A percentile compares a stretch with the other conserved stretches of the same genome.
These are phyloP conservation scores for Smutsia gigantea DNA, from an alignment of 2,797 vertebrate species.

Conservation along the genomic window DNA sequence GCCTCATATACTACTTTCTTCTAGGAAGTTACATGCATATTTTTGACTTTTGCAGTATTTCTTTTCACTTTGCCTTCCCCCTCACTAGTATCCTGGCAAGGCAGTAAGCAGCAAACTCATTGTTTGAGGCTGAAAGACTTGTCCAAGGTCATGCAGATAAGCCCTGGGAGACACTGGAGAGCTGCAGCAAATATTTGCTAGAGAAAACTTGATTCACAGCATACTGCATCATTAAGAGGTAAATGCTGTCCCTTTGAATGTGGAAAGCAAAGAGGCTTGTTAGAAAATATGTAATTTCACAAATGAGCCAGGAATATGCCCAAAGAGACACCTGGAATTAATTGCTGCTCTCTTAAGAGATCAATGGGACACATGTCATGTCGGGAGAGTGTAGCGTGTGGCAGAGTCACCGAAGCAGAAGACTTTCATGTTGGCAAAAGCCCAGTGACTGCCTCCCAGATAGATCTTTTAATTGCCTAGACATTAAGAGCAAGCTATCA, in stretches of 20 bases:
- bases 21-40: not conserved
- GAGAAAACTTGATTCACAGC: not conserved
- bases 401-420: not conserved
- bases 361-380: not conserved
- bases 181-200: not conserved
- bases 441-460: not conserved
- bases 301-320: conserved; percentile 23
- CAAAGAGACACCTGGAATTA: conserved; percentile 56
- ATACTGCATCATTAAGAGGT: not conserved
- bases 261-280: not conserved
- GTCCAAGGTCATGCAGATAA: not conserved
- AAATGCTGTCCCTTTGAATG: not conserved
- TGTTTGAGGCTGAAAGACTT: not conserved
- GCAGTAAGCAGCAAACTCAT: not conserved
- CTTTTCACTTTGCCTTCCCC: not conserved
- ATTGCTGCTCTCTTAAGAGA: conserved; percentile 52
- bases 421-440: conserved; percentile 55
- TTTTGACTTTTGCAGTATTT: not conserved
- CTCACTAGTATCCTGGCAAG: not conserved
- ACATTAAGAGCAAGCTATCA: conserved; percentile 62
- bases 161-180: not conserved
- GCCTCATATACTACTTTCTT: not conserved
- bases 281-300: conserved; percentile 45
- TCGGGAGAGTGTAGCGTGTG: not conserved
- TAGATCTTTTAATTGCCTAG: conserved; percentile 66